Evolutionary conservation across 2,113 vertebrate genomes (phyloP), one percentile per base, ranked within the genome.

Genomic region (Callithrix jacchus): DNA sequence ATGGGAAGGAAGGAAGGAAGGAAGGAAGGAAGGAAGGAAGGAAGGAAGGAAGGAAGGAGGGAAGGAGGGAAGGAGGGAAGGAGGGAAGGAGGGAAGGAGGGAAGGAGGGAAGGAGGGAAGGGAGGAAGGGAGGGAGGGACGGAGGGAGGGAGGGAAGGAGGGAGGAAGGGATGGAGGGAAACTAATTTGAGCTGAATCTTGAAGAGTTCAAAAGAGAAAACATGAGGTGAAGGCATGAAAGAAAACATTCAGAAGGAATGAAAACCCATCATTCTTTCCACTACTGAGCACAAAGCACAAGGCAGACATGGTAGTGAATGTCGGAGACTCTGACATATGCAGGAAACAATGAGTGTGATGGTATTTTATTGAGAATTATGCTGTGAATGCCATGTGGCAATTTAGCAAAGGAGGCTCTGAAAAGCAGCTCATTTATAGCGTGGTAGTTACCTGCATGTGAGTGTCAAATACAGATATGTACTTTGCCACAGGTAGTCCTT

Each of bases 361-460:
- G 37, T 58, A 49, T 58, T 79, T 82, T n/a, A 71, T 64, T 76
- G 64, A 88, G 54, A 91, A 91, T 58, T 61, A 73, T 0, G 14
- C 35, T 35, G 4, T 35, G 77, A 68, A 58, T 79, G n/a, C 58
- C 89, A 74, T 12, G 2, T 73, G 45, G 76, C 23, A 76, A 87
- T 52, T 79, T 79, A 92, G 58, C 40, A 88, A 85, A 79, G 49
- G 13, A 68, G 74, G 42, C 80, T 83, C 89, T 73, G 68, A 64
- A 84, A 84, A 47, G 18, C 87, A 86, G 18, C 5, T 23, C 32
- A 13, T 18, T 56, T 83, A 8, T 83, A 89, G 82, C 84, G 37
- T 74, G 77, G 80, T 58, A 76, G 37, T 79, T 87, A 49, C 58
- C 45, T 73, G 64, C 81, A 83, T 54, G 81, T 40, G 87, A 86